phyloP scores from a whole-genome alignment of 2,888 invertebrate species.

The Anoplius nigerrimus region DNA sequence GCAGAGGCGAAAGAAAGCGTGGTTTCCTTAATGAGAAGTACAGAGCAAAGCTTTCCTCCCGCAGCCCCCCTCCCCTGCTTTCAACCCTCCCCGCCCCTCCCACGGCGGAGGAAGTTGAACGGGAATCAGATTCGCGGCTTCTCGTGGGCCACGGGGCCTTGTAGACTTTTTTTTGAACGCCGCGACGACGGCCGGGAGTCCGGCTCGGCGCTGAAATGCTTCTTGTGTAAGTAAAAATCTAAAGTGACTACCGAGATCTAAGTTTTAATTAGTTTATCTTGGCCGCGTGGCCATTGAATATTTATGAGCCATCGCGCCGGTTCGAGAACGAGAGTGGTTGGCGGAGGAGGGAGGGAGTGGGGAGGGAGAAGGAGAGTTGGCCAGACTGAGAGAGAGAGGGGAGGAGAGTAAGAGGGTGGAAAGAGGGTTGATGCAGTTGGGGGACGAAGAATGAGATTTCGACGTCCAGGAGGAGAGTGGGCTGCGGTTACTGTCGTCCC shows the following conservation, averaged over 20 bases:
- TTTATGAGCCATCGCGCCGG: conserved; percentile 71
- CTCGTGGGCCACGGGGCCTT: conserved; percentile 61
- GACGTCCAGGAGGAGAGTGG: conserved; percentile 51
- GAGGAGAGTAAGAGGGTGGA: conserved; percentile 18
- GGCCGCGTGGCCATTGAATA: conserved; percentile 76
- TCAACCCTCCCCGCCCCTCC: conserved; percentile 2
- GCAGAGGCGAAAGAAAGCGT: conserved; percentile 54
- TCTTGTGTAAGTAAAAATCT: conserved; percentile 76
- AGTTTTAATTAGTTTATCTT: conserved; percentile 76
- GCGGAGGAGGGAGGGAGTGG: conserved; percentile 37
- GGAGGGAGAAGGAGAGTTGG: conserved; percentile 32
- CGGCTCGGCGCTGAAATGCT: conserved; percentile 73
- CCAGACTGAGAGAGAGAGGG: conserved; percentile 28
- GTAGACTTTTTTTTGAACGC: conserved; percentile 73
- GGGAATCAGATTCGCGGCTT: conserved; percentile 65
- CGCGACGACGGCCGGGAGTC: conserved; percentile 49
- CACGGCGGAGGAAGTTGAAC: conserved; percentile 30
- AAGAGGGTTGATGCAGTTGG: conserved; percentile 33
- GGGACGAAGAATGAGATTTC: conserved; percentile 57
- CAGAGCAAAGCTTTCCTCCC: conserved; percentile 74
- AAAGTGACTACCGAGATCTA: conserved; percentile 76
- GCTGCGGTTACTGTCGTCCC: conserved; percentile 53
- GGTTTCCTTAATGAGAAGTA: conserved; percentile 75
- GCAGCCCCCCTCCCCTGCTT: background rate
- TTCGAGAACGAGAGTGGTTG: conserved; percentile 36